phyloP scores from a whole-genome alignment of 1,140 invertebrate species.

The Atta texana region DNA sequence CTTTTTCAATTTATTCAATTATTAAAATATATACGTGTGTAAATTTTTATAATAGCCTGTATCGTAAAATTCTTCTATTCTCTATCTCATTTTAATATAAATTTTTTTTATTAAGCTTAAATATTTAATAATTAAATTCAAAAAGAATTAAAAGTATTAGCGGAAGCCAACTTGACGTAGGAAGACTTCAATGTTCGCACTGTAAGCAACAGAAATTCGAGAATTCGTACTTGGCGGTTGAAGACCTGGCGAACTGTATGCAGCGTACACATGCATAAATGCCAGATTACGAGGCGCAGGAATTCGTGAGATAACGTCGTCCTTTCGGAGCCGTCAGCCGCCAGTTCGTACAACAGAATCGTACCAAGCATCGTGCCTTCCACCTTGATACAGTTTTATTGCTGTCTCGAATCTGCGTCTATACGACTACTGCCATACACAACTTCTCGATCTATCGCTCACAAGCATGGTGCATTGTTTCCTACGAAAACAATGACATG shows the following conservation, averaged over 20 bases:
- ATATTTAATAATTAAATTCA: conserved; percentile 22
- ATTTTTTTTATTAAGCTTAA: not conserved
- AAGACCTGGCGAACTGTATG: conserved; percentile 57
- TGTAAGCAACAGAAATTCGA: conserved; percentile 69
- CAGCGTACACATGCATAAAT: conserved; percentile 51
- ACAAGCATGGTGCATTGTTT: not conserved
- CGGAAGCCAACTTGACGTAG: conserved; percentile 9
- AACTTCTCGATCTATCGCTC: conserved; percentile 29
- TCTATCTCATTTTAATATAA: not conserved
- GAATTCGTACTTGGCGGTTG: conserved; percentile 56
- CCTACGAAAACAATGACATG: conserved; percentile 25
- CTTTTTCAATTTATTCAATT: not conserved
- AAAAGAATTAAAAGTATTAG: conserved; percentile 44
- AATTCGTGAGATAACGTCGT: conserved; percentile 76
- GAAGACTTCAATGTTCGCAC: conserved; percentile 44
- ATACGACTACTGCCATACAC: not conserved
- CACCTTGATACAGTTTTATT: conserved; percentile 54
- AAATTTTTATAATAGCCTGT: not conserved
- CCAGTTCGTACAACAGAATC: conserved; percentile 45
- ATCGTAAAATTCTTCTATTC: not conserved
- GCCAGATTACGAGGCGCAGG: conserved; percentile 57
- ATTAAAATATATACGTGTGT: not conserved
- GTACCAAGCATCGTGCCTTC: conserved; percentile 29
- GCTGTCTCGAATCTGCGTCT: conserved; percentile 37
- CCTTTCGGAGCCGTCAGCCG: conserved; percentile 56